These are phyloP conservation scores for Oncorhynchus nerka DNA, from an alignment of 2,113 vertebrate species.

Conservation along the genomic window DNA sequence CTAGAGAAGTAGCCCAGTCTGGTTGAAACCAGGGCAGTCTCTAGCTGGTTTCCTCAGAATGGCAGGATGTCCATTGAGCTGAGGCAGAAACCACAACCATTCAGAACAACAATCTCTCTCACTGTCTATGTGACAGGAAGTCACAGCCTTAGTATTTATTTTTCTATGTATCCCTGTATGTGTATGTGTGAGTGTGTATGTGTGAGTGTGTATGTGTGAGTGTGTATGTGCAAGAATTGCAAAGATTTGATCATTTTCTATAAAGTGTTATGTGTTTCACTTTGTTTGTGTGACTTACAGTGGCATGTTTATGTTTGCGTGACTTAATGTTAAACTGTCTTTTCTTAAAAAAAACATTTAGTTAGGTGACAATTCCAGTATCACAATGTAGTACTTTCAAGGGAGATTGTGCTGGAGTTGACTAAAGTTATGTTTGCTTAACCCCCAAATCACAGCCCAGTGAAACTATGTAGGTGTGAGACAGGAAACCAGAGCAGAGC, in stretches of 20 bases:
- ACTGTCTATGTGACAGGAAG: constrained; percentile 66
- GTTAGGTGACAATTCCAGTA: no score
- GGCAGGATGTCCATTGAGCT: constrained; percentile 48
- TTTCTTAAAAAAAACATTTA: no score
- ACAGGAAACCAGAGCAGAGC: background rate
- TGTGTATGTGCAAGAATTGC: background rate
- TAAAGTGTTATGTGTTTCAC: background rate
- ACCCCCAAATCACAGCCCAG: background rate
- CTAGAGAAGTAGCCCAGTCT: constrained; percentile 26
- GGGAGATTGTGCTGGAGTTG: background rate
- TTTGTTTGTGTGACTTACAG: background rate
- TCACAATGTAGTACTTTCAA: no score
- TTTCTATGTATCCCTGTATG: constrained; percentile 28
- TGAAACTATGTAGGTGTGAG: background rate
- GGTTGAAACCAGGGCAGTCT: constrained; percentile 49
- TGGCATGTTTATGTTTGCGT: background rate
- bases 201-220: constrained; percentile 5
- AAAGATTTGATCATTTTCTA: background rate
- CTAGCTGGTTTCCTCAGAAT: constrained; percentile 51
- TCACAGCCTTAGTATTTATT: constrained; percentile 60
- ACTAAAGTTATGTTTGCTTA: background rate
- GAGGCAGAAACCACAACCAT: constrained; percentile 27
- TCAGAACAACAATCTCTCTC: constrained; percentile 51
- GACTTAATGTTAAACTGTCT: no score
- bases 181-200: constrained; percentile 8